Conservation (phyloP, 2,888 invertebrate species). For the Andrena haemorrhoa region DNA sequence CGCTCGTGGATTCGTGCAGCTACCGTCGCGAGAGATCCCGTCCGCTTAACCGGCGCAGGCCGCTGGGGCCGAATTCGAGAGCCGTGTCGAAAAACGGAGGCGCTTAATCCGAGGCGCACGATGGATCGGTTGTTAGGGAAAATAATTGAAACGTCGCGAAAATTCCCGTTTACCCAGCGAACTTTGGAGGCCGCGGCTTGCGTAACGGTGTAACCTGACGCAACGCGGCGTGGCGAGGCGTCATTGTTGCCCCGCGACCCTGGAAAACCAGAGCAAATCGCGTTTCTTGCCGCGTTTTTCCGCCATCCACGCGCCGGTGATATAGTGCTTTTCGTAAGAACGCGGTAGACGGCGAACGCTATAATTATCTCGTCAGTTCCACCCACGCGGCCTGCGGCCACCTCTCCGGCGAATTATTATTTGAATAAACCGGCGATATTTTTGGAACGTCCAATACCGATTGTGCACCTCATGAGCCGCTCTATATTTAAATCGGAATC, state of each 20-base stretch:
- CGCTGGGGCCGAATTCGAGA: background rate
- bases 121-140: background rate
- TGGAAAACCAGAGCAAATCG: slow-evolving; percentile 26
- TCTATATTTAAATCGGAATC: slow-evolving; percentile 61
- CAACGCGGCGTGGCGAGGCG: background rate
- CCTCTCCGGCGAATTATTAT: slow-evolving; percentile 72
- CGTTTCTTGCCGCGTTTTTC: slow-evolving; percentile 39
- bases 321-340: slow-evolving; percentile 65
- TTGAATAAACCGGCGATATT: slow-evolving; percentile 72
- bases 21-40: slow-evolving; percentile 8
- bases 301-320: slow-evolving; percentile 20
- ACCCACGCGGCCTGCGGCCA: slow-evolving; percentile 68
- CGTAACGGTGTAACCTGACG: slow-evolving; percentile 24
- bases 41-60: background rate
- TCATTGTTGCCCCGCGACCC: slow-evolving; percentile 13
- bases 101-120: background rate
- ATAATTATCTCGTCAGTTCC: slow-evolving; percentile 77
- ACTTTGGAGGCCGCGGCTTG: background rate
- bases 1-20: slow-evolving; percentile 12
- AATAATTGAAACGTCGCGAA: slow-evolving; percentile 15
- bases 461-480: slow-evolving; percentile 49
- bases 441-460: slow-evolving; percentile 66
- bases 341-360: slow-evolving; percentile 64
- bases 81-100: background rate
- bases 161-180: background rate